Percentiles rank a stretch among this genome's conserved stretches.
Conservation (phyloP, 2,113 vertebrate genomes). For the Nycticryphes semicollaris region DNA sequence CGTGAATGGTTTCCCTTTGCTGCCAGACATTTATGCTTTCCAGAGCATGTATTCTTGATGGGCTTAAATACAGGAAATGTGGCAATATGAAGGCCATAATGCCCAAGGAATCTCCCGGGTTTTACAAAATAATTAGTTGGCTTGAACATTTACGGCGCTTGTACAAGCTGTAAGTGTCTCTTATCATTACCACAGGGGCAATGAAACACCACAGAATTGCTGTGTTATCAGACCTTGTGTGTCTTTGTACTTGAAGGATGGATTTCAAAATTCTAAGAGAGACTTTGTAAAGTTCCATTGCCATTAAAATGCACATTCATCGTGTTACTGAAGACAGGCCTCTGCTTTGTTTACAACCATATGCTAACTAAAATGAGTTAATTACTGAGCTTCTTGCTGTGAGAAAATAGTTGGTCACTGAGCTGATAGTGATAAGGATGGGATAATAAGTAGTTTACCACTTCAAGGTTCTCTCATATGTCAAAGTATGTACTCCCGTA, state of each 20-base stretch:
- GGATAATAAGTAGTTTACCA: too few relatives aligned
- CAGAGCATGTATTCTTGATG: not conserved
- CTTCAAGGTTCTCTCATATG: too few relatives aligned
- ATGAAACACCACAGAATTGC: not conserved
- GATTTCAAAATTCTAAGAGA: not conserved
- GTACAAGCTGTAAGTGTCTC: not conserved
- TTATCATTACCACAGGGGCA: not conserved
- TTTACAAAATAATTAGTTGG: not conserved
- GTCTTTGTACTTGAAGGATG: not conserved
- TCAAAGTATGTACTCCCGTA: too few relatives aligned
- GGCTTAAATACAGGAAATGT: not conserved
- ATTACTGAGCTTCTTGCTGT: too few relatives aligned
- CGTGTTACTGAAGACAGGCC: too few relatives aligned
- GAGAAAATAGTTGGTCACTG: too few relatives aligned
- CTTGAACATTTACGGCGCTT: not conserved
- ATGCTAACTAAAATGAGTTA: too few relatives aligned
- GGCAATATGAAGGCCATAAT: not conserved
- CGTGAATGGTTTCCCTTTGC: not conserved
- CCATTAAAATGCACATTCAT: not conserved
- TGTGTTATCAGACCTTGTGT: not conserved
- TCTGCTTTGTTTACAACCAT: too few relatives aligned
- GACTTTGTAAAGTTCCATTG: not conserved
- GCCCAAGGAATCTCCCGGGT: not conserved
- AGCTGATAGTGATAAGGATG: too few relatives aligned
- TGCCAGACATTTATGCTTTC: not conserved